Conservation (phyloP, 2,888 invertebrate species). For the Eupithecia dodoneata region DNA sequence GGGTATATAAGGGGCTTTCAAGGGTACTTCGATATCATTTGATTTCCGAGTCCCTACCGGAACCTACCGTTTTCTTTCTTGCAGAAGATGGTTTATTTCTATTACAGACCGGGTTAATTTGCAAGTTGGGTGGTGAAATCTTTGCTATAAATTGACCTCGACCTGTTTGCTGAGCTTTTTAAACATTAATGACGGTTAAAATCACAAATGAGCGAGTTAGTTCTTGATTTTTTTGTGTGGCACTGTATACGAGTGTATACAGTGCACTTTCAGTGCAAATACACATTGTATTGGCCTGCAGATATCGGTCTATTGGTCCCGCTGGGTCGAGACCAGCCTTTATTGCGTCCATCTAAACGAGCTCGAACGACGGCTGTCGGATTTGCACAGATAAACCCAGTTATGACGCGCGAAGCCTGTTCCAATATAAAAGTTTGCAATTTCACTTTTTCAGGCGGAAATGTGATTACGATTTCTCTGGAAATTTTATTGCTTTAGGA, state of each 20-base stretch:
- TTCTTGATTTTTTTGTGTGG: neutral
- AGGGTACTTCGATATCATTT: conserved; percentile 1
- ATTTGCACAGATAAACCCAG: conserved; percentile 29
- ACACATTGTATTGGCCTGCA: conserved; percentile 13
- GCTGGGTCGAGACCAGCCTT: conserved; percentile 17
- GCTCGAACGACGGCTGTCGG: conserved; percentile 27
- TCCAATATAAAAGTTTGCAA: conserved; percentile 24
- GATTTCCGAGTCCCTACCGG: neutral
- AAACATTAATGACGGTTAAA: neutral
- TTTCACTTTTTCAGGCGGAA: conserved; percentile 18
- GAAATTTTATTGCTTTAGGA: conserved; percentile 7
- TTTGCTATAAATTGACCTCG: neutral
- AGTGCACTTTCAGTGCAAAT: conserved; percentile 10
- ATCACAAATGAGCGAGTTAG: neutral
- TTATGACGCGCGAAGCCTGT: conserved; percentile 22
- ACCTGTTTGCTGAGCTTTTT: neutral
- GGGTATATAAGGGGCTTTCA: neutral
- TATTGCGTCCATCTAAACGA: conserved; percentile 34
- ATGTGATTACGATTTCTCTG: conserved; percentile 12
- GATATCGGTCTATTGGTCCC: neutral
- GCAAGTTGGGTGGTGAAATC: neutral
- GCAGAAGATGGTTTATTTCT: neutral
- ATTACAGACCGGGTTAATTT: neutral
- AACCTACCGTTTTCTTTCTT: neutral
- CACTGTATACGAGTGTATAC: neutral